These are phyloP conservation scores for Nasonia vitripennis DNA, from an alignment of 1,140 invertebrate species.

Conservation along the genomic window DNA sequence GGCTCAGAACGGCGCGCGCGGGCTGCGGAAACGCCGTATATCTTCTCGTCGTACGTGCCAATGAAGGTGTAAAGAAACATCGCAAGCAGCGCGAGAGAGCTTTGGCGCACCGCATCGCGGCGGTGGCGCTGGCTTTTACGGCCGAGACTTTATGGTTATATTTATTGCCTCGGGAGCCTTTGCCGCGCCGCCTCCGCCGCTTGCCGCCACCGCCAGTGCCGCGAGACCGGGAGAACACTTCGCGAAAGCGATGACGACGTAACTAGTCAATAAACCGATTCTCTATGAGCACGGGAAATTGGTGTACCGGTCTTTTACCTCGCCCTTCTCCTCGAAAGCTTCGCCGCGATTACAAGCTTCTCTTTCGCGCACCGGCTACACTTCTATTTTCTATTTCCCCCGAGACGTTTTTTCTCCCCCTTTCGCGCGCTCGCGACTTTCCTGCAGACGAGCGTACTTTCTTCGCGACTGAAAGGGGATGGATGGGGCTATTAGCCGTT, in stretches of 20 bases:
- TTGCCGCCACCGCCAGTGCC: not conserved
- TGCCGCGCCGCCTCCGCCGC: conserved; percentile 13
- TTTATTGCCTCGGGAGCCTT: conserved; percentile 59
- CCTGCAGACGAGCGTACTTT: not conserved
- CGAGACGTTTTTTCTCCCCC: conserved; percentile 23
- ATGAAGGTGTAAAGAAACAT: conserved; percentile 56
- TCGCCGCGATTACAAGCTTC: not conserved
- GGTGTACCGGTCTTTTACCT: conserved; percentile 53
- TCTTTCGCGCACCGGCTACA: too few relatives aligned
- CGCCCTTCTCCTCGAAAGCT: not conserved
- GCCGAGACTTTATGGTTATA: conserved; percentile 64
- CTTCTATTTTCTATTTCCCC: too few relatives aligned
- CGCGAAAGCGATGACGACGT: conserved; percentile 61
- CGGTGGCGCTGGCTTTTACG: conserved; percentile 58
- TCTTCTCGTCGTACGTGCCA: conserved; percentile 62
- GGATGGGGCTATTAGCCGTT: not conserved
- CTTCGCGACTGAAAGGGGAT: not conserved
- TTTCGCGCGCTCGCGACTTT: conserved; percentile 48
- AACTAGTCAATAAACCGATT: conserved; percentile 69
- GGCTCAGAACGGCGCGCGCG: conserved; percentile 8
- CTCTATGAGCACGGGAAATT: conserved; percentile 62
- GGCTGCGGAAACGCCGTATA: conserved; percentile 54
- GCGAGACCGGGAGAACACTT: conserved; percentile 53
- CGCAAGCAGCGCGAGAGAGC: not conserved
- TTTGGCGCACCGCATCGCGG: conserved; percentile 18